Conservation (phyloP, 2,888 invertebrate genomes). For the Ormyrus labotus region DNA sequence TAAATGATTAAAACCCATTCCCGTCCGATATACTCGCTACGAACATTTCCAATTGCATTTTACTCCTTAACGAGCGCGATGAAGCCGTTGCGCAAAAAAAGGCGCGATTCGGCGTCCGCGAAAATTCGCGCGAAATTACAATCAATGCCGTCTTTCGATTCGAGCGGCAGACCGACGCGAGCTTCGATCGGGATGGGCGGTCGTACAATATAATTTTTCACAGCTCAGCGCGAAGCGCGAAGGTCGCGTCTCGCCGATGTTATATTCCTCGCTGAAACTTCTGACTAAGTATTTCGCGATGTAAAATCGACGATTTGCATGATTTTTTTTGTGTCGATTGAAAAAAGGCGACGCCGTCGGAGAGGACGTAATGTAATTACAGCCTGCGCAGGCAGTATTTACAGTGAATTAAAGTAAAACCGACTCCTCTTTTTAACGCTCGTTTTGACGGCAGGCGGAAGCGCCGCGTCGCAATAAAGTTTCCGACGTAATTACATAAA, state of each 20-base stretch:
- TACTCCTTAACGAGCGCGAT: slow-evolving; percentile 11
- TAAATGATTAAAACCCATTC: slow-evolving; percentile 22
- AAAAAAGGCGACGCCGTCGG: background rate
- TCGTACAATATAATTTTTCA: slow-evolving; percentile 25
- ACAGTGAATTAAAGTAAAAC: background rate
- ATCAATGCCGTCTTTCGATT: slow-evolving; percentile 30
- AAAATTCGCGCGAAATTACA: slow-evolving; percentile 30
- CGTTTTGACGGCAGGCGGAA: too few relatives aligned
- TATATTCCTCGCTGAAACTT: background rate
- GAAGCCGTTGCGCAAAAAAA: slow-evolving; percentile 23
- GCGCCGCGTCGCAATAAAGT: too few relatives aligned
- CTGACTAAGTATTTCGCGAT: slow-evolving; percentile 2
- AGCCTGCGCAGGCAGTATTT: background rate
- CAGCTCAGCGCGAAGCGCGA: slow-evolving; percentile 33
- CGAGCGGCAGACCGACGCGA: background rate
- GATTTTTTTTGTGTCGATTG: background rate
- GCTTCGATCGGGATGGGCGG: slow-evolving; percentile 24
- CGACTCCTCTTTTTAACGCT: background rate
- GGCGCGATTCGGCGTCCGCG: slow-evolving; percentile 20
- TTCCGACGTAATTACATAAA: background rate
- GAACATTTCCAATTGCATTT: slow-evolving; percentile 3
- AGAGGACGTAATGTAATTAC: background rate
- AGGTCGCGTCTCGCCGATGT: slow-evolving; percentile 15
- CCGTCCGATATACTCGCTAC: slow-evolving; percentile 22
- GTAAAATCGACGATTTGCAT: background rate